Conservation (phyloP, 1,140 invertebrate species). For the Drosophila sproati region DNA sequence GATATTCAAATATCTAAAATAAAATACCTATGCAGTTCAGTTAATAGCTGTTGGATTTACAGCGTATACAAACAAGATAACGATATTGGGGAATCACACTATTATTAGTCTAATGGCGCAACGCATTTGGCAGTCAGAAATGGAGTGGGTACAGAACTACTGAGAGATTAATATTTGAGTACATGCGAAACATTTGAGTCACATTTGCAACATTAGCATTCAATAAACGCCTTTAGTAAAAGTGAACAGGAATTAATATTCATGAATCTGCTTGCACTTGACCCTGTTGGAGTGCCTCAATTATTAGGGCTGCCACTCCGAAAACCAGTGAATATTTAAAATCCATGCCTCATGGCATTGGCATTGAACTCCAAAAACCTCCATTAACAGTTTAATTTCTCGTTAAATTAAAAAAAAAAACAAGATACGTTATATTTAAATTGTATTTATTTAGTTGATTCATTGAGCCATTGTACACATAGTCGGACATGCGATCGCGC, state of each 20-base stretch:
- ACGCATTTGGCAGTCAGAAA: too few relatives aligned
- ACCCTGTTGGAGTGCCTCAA: not conserved
- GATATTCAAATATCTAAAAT: too few relatives aligned
- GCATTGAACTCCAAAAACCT: not conserved
- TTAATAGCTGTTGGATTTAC: too few relatives aligned
- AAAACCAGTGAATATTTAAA: not conserved
- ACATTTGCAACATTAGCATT: too few relatives aligned
- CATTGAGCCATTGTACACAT: conserved; percentile 89
- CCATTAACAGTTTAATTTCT: not conserved
- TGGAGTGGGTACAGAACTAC: too few relatives aligned
- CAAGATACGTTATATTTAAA: not conserved
- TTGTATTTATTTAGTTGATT: not conserved
- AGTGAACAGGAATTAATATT: not conserved
- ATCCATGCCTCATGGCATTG: not conserved
- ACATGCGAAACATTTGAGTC: too few relatives aligned
- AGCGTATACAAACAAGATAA: too few relatives aligned
- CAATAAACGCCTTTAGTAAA: not conserved
- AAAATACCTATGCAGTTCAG: too few relatives aligned
- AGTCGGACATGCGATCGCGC: conserved; percentile 89
- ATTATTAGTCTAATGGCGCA: too few relatives aligned
- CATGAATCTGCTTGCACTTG: not conserved
- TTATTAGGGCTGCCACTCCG: not conserved
- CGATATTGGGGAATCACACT: too few relatives aligned
- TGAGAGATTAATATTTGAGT: too few relatives aligned
- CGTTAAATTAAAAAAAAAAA: not conserved